Conservation (phyloP, 64 coral and sea anemone genomes). For the Montipora foliosa region DNA sequence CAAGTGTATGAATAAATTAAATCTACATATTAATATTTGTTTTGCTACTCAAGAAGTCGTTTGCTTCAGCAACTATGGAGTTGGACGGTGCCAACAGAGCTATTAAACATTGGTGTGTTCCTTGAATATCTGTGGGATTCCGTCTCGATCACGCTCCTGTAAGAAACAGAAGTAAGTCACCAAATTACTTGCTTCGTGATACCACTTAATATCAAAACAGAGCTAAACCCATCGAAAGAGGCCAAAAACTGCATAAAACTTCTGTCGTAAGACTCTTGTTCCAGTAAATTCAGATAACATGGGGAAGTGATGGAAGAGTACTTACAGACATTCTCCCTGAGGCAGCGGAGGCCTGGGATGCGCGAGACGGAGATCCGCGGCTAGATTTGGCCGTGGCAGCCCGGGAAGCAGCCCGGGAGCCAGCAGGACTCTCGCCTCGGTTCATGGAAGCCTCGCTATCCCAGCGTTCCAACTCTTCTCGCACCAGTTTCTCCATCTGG, state of each 20-base stretch:
- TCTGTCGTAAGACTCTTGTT: too few species aligned
- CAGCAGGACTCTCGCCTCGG: slow-evolving; percentile 76
- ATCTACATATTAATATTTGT: not conserved
- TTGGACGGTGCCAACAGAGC: not conserved
- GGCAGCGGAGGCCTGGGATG: slow-evolving; percentile 64
- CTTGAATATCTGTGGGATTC: slow-evolving; percentile 28
- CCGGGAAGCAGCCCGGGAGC: slow-evolving; percentile 86
- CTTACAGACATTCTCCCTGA: slow-evolving; percentile 74
- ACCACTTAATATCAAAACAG: too few species aligned
- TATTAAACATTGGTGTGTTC: slow-evolving; percentile 42
- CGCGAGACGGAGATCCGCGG: slow-evolving; percentile 84
- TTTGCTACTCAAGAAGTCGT: not conserved
- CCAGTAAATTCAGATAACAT: not conserved
- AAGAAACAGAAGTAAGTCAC: not conserved
- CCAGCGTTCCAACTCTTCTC: slow-evolving; percentile 98
- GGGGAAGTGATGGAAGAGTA: not conserved
- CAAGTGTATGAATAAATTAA: slow-evolving; percentile 23
- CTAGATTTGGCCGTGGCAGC: slow-evolving; percentile 85
- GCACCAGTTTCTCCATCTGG: slow-evolving; percentile 97
- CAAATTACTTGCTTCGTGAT: not conserved
- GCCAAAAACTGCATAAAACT: too few species aligned
- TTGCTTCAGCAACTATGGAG: not conserved
- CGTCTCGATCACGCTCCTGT: slow-evolving; percentile 39
- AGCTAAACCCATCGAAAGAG: too few species aligned
- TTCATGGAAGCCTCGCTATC: slow-evolving; percentile 95